phyloP scores from a whole-genome alignment of 2,888 invertebrate genomes.

The Geotrupes spiniger region DNA sequence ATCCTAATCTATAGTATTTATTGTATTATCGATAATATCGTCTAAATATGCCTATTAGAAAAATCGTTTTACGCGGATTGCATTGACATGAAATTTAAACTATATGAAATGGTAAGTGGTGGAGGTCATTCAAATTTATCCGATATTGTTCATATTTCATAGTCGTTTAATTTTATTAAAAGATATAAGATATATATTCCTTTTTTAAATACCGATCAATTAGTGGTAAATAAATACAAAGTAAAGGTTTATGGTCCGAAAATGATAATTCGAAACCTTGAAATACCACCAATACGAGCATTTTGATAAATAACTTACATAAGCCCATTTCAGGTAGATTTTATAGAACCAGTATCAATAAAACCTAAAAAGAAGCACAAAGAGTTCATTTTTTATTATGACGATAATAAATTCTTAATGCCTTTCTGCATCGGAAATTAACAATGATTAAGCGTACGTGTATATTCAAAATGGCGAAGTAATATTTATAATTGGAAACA shows the following conservation, averaged over 20 bases:
- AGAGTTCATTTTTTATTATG: constrained; percentile 13
- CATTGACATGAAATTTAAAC: too few species aligned
- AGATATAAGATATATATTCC: too few species aligned
- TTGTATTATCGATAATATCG: too few species aligned
- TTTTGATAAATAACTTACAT: constrained; percentile 42
- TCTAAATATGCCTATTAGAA: too few species aligned
- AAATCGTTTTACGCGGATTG: too few species aligned
- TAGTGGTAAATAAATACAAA: background rate
- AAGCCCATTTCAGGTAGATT: constrained; percentile 39
- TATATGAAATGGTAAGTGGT: too few species aligned
- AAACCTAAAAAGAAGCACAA: constrained; percentile 2
- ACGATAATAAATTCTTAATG: constrained; percentile 14
- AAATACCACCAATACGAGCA: constrained; percentile 37
- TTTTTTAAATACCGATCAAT: constrained; percentile 4
- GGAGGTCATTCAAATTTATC: too few species aligned
- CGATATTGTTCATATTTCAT: too few species aligned
- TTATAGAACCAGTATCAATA: constrained; percentile 35
- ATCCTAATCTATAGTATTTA: too few species aligned
- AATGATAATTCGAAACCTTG: constrained; percentile 43
- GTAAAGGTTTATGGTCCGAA: constrained; percentile 30
- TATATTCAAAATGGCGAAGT: constrained; percentile 2
- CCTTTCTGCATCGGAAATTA: background rate
- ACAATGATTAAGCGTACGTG: too few species aligned
- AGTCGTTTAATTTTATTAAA: too few species aligned
- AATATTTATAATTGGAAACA: background rate